phyloP scores from a whole-genome alignment of 1,140 invertebrate species.

The Archivesica marissinica region DNA sequence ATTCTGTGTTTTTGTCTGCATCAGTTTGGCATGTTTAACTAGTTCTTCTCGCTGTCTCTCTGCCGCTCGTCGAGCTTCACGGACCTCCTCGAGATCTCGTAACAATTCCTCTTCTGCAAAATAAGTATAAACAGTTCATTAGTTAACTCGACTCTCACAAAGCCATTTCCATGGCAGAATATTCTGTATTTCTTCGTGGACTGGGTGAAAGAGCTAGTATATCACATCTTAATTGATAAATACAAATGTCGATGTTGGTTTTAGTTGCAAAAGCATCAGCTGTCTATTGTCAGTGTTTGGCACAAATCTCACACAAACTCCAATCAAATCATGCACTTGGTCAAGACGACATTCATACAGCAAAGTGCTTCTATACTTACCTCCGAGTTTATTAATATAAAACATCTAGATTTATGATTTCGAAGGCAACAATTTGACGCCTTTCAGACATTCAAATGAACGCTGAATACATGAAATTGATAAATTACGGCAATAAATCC shows the following conservation, averaged over 20 bases:
- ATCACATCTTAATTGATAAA: too few relatives aligned
- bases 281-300: conserved; percentile 16
- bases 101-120: conserved; percentile 77
- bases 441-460: background rate
- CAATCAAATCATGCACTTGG: background rate
- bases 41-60: conserved; percentile 82
- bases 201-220: background rate
- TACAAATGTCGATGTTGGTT: too few relatives aligned
- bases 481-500: background rate
- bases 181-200: too few relatives aligned
- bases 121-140: background rate
- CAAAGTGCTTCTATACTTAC: conserved; percentile 10
- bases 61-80: conserved; percentile 70
- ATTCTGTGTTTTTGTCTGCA: conserved; percentile 82
- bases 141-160: too few relatives aligned
- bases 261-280: conserved; percentile 35
- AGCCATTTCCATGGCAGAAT: too few relatives aligned
- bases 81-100: conserved; percentile 77
- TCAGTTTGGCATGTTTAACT: conserved; percentile 80
- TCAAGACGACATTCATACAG: conserved; percentile 5
- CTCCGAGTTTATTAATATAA: background rate
- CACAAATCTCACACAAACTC: conserved; percentile 8
- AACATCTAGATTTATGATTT: background rate
- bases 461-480: background rate
- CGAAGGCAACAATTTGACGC: background rate